phyloP scores from a whole-genome alignment of 2,888 invertebrate genomes.

The Oligia strigilis region DNA sequence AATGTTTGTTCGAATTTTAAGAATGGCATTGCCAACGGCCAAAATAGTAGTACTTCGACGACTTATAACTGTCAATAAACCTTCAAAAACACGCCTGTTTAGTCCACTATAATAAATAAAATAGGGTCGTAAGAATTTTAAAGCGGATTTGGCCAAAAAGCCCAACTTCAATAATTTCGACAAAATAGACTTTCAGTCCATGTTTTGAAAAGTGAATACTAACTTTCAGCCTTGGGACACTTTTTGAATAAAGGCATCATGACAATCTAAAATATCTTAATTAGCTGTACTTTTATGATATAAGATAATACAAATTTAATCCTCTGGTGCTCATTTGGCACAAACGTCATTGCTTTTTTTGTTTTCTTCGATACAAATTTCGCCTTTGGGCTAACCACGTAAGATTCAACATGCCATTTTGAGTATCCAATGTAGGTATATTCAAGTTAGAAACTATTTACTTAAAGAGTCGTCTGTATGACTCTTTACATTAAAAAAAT shows the following conservation, averaged over 20 bases:
- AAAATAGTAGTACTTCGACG: constrained; percentile 38
- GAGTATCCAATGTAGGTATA: constrained; percentile 7
- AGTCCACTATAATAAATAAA: constrained; percentile 20
- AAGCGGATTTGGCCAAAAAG: constrained; percentile 51
- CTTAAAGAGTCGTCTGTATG: constrained; percentile 35
- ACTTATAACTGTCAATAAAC: constrained; percentile 34
- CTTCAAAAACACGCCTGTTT: constrained; percentile 45
- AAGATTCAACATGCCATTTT: constrained; percentile 15
- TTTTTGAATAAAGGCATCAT: constrained; percentile 42
- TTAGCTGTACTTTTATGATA: constrained; percentile 2
- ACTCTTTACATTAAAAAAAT: no score
- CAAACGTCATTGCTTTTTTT: constrained; percentile 9
- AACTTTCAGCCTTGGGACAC: constrained; percentile 39
- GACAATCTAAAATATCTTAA: constrained; percentile 22
- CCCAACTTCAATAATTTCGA: constrained; percentile 43
- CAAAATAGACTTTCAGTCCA: constrained; percentile 36
- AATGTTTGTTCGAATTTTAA: constrained; percentile 39
- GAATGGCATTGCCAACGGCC: constrained; percentile 43
- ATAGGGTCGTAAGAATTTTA: constrained; percentile 17
- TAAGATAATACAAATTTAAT: constrained; percentile 14
- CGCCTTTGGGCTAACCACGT: constrained; percentile 19
- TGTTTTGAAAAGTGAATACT: constrained; percentile 14
- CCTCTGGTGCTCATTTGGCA: constrained; percentile 36
- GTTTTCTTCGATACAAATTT: constrained; percentile 10
- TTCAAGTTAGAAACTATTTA: constrained; percentile 27